Conservation (phyloP, 2,888 invertebrate genomes). For the Eristalinus sepulchralis region DNA sequence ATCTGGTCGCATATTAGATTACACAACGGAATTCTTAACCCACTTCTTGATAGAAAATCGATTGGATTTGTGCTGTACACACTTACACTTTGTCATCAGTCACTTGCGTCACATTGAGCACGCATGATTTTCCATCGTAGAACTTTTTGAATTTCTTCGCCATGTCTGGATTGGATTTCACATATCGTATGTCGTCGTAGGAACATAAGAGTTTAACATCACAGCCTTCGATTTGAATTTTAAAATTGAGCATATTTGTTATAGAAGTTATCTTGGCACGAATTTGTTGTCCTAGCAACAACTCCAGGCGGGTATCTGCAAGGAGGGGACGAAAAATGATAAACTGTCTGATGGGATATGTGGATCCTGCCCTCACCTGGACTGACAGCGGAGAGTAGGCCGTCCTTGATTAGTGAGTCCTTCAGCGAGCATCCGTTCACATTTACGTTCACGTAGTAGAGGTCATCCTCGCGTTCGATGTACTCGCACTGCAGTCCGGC, state of each 20-base stretch:
- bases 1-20: neutral
- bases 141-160: conserved; percentile 81
- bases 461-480: conserved; percentile 73
- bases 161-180: conserved; percentile 78
- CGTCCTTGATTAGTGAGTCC: conserved; percentile 75
- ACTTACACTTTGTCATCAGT: conserved; percentile 80
- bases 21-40: neutral
- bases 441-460: conserved; percentile 77
- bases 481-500: conserved; percentile 78
- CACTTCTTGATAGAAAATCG: neutral
- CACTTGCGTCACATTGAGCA: conserved; percentile 78
- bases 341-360: too few species aligned
- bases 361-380: conserved; percentile 62
- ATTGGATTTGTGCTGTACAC: neutral
- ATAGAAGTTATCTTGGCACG: conserved; percentile 77
- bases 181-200: conserved; percentile 79
- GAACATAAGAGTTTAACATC: conserved; percentile 78
- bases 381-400: conserved; percentile 76
- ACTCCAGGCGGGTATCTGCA: conserved; percentile 76
- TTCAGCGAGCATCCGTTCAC: conserved; percentile 77
- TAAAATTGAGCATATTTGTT: conserved; percentile 78
- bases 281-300: conserved; percentile 79
- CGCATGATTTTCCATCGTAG: conserved; percentile 80
- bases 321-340: neutral
- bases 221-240: conserved; percentile 78